Evolutionary conservation across 2,888 invertebrate genomes (phyloP).

Genomic region (Patella caerulea): DNA sequence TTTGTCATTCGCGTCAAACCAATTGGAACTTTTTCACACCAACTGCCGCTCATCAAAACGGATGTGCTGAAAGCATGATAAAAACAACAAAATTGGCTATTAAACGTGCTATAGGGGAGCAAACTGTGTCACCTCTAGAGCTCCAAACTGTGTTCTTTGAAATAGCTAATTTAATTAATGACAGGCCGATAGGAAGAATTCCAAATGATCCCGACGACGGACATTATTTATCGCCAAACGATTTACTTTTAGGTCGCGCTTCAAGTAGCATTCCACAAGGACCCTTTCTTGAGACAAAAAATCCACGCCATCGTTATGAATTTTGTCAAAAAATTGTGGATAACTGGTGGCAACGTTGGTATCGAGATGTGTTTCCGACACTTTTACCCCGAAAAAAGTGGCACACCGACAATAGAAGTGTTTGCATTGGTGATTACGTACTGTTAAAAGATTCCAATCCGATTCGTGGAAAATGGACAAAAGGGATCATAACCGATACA

Average conservation of each 20-base stretch:
- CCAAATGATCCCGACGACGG: background rate
- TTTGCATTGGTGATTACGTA: no score
- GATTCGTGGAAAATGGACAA: background rate
- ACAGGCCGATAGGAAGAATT: no score
- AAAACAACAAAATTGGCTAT: background rate
- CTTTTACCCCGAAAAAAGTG: background rate
- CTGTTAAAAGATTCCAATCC: background rate
- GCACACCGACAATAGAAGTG: no score
- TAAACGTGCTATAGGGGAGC: background rate
- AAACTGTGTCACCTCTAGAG: background rate
- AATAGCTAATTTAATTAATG: background rate
- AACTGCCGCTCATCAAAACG: background rate
- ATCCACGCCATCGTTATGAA: background rate
- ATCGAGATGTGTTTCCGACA: background rate
- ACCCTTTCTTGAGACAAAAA: background rate
- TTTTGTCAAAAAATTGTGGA: background rate
- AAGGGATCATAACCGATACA: background rate
- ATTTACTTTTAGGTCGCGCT: background rate
- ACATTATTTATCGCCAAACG: background rate
- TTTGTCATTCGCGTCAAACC: constrained; percentile 7
- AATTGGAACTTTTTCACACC: background rate
- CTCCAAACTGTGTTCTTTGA: background rate
- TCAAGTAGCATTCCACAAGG: background rate
- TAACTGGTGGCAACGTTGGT: background rate
- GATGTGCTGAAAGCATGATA: constrained; percentile 8